A percentile compares a stretch with the other conserved stretches of the same genome.
phyloP scores from a whole-genome alignment of 2,113 vertebrate species.

The Eudyptes chrysolophus region DNA sequence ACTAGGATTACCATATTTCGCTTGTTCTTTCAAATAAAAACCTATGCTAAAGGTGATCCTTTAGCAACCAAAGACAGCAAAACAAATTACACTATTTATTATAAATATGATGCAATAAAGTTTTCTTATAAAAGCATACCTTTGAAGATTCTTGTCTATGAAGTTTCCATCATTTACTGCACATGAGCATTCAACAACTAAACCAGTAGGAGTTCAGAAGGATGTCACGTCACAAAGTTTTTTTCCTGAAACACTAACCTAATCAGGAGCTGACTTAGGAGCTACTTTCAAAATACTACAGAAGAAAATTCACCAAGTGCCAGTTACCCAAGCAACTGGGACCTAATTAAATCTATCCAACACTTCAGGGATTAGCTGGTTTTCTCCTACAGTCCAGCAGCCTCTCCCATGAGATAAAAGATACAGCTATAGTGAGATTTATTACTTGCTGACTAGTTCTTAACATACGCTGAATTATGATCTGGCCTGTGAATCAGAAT shows the following conservation, averaged over 20 bases:
- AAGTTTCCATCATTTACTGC: background rate
- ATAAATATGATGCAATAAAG: background rate
- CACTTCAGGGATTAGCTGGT: background rate
- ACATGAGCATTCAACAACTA: accelerated
- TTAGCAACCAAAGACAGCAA: background rate
- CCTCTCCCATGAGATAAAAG: constrained; percentile 43
- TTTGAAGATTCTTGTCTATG: background rate
- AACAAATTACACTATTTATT: background rate
- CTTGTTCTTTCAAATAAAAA: background rate
- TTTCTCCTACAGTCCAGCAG: background rate
- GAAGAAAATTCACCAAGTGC: background rate
- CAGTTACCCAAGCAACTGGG: constrained; percentile 37
- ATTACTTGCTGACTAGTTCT: constrained; percentile 18
- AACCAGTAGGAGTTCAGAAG: background rate
- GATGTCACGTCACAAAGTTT: background rate
- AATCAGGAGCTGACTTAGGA: background rate
- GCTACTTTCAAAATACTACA: background rate
- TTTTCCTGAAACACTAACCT: background rate
- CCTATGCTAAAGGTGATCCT: background rate
- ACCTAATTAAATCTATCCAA: constrained; percentile 45
- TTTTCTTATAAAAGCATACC: background rate
- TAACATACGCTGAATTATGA: background rate
- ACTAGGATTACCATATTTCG: accelerated
- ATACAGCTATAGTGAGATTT: background rate
- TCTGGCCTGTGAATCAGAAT: background rate